These are phyloP conservation scores for Asarcornis scutulata DNA, from an alignment of 2,113 vertebrate genomes.

Conservation along the genomic window DNA sequence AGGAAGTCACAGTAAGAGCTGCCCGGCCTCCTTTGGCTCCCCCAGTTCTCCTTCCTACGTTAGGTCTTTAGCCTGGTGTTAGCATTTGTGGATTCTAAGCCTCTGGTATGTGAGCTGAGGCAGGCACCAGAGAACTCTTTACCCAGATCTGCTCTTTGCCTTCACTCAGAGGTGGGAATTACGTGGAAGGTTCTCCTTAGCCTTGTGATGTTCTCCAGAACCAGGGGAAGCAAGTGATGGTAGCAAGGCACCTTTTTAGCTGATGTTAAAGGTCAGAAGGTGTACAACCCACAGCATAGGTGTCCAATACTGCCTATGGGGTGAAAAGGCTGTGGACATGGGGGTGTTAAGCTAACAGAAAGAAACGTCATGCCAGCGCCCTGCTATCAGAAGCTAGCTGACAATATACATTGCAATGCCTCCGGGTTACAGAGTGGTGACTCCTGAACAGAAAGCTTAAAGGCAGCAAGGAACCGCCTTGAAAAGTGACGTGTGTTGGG, in stretches of 20 bases:
- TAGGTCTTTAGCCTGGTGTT: not conserved
- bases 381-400: not conserved
- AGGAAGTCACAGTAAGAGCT: constrained; percentile 94
- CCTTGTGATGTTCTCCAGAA: not conserved
- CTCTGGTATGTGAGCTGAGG: not conserved
- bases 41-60: not conserved
- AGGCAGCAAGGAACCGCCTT: not conserved
- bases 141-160: not conserved
- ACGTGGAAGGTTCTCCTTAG: not conserved
- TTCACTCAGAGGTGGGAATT: not conserved
- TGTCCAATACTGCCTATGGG: too few relatives aligned
- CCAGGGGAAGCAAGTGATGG: not conserved
- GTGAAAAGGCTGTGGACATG: accelerated
- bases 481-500: not conserved
- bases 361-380: not conserved
- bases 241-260: not conserved
- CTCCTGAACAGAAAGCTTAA: not conserved
- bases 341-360: not conserved
- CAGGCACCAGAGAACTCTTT: not conserved
- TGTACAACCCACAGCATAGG: not conserved
- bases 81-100: not conserved
- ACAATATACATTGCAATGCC: accelerated
- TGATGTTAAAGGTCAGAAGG: not conserved
- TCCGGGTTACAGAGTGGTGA: not conserved
- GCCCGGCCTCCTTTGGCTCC: not conserved